Evolutionary conservation across 2,113 vertebrate species (phyloP).

Genomic region (Galbula dea): DNA sequence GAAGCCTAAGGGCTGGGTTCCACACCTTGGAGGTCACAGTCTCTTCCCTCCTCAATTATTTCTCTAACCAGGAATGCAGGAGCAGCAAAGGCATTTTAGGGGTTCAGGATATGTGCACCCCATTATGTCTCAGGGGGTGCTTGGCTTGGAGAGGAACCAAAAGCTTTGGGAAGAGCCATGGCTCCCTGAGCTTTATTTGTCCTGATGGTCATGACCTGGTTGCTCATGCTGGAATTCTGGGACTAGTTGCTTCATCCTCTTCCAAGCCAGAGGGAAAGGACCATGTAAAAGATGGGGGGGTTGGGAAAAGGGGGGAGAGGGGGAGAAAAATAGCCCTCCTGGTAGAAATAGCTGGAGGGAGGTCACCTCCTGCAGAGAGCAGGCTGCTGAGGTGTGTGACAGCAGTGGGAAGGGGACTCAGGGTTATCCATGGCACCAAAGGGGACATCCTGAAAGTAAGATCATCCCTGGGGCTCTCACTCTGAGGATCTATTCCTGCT

Average conservation of each 20-base stretch:
- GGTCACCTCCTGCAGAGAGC: background rate
- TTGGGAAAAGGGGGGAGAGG: background rate
- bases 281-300: background rate
- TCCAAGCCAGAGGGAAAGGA: background rate
- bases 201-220: background rate
- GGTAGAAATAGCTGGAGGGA: background rate
- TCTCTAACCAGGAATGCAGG: fast-evolving
- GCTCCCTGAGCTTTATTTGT: background rate
- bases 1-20: fast-evolving
- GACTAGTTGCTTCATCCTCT: background rate
- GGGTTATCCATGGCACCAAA: background rate
- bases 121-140: fast-evolving
- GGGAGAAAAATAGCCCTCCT: background rate
- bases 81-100: background rate
- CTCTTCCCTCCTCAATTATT: background rate
- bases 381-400: background rate
- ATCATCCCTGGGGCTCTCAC: background rate
- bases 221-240: background rate
- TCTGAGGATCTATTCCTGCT: background rate
- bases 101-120: background rate
- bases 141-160: background rate
- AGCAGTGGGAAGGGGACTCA: background rate
- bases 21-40: fast-evolving
- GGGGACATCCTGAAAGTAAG: background rate
- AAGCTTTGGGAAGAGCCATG: background rate